These are phyloP conservation scores for Hirundo rustica DNA, from an alignment of 2,797 vertebrate genomes.

Conservation along the genomic window DNA sequence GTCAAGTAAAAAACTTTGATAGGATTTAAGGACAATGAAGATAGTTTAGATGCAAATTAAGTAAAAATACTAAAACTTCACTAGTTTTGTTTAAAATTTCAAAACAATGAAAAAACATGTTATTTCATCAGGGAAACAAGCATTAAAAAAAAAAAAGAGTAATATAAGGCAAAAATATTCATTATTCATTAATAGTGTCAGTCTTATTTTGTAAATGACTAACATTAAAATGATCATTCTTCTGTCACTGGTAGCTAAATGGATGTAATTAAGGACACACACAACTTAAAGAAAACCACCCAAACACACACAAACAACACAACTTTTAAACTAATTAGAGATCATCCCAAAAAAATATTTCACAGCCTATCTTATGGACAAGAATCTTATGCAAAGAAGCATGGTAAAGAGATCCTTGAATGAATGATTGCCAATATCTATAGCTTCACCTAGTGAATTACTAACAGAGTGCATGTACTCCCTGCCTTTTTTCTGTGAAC, in stretches of 20 bases:
- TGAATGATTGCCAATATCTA: background rate
- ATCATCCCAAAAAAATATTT: background rate
- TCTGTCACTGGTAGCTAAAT: background rate
- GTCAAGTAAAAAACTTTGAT: background rate
- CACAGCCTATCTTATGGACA: background rate
- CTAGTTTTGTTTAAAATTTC: background rate
- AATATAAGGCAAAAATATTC: background rate
- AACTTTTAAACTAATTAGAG: background rate
- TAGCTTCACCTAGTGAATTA: background rate
- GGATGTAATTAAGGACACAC: background rate
- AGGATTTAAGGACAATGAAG: background rate
- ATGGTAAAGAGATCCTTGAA: background rate
- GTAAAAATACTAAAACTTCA: background rate
- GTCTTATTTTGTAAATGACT: background rate
- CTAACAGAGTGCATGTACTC: background rate
- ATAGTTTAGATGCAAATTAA: background rate
- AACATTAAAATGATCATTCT: background rate
- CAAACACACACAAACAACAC: fast-evolving
- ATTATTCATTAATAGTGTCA: background rate
- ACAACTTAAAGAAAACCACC: background rate
- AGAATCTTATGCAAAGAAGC: background rate
- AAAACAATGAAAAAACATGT: background rate
- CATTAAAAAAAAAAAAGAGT: background rate
- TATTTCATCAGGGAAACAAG: background rate
- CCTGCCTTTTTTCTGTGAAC: background rate